phyloP scores from a whole-genome alignment of 2,888 invertebrate species.

The Carpatolechia fugitivella region DNA sequence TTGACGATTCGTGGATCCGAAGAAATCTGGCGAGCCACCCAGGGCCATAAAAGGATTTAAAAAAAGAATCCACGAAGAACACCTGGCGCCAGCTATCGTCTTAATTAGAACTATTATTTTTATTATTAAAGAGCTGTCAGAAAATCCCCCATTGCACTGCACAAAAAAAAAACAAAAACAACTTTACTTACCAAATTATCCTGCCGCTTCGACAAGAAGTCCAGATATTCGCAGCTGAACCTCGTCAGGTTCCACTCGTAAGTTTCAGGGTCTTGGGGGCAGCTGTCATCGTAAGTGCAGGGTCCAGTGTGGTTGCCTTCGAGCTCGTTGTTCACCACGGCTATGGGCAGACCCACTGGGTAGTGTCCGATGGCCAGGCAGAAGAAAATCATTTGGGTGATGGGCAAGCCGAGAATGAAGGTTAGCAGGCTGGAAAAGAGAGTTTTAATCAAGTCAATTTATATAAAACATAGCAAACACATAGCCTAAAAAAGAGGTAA shows the following conservation, averaged over 20 bases:
- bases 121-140: too few species aligned
- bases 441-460: too few species aligned
- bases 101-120: too few species aligned
- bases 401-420: conserved; percentile 91
- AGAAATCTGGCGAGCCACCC: too few species aligned
- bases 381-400: conserved; percentile 92
- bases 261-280: conserved; percentile 64
- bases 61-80: too few species aligned
- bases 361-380: conserved; percentile 94
- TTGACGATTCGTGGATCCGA: too few species aligned
- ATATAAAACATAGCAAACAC: too few species aligned
- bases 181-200: conserved; percentile 80
- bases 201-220: conserved; percentile 83
- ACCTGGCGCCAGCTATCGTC: too few species aligned
- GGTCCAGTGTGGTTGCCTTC: conserved; percentile 65
- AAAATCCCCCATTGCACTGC: too few species aligned
- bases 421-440: conserved; percentile 82
- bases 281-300: conserved; percentile 73
- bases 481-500: too few species aligned
- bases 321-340: conserved; percentile 90
- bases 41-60: too few species aligned
- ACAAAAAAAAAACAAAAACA: neutral
- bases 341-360: conserved; percentile 86
- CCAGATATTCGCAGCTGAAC: conserved; percentile 89
- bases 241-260: conserved; percentile 78